Evolutionary conservation across 1,140 invertebrate species (phyloP), one percentile per base, ranked within the genome.

Genomic region (Lepidotrigona ventralis): DNA sequence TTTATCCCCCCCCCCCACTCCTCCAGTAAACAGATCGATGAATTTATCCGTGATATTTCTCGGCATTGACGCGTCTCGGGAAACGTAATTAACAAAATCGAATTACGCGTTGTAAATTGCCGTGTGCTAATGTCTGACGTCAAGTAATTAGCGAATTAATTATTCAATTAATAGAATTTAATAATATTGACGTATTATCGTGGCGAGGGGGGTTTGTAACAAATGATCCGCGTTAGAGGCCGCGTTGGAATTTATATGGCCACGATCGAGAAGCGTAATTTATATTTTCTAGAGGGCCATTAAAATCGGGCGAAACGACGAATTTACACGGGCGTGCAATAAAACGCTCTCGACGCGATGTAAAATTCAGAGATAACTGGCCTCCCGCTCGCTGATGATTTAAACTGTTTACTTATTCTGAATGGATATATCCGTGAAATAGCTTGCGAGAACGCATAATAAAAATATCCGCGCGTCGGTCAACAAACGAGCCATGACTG

Each of bases 261-360:
- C 29, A 8, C 33, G 63, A 6, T 14, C 8, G 33, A 81, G 60
- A 21, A 69, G 19, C 26, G 26, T 71, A 70, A 83, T 83, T 78
- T 78, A 76, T 77, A 83, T 70, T 83, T 83, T 83, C 75, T 63
- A 63, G 53, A 83, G 81, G 66, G 29, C 74, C 75, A 58, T 78
- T 83, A 78, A 83, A 78, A 83, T 23, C 66, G 11, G 23, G 12
- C 66, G 56, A 39, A 26, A 70, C 75, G 63, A 78, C 39, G 75
- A 78, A 58, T 83, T 70, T 70, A 60, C 81, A 63, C 53, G 19
- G 14, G 33, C 51, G 23, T 21, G 53, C 19, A 33, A 53, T 77
- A 82, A 70, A 82, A 77, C 54, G 54, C 15, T 51, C 64, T 58
- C 15, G 60, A 14, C 56, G 29, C 17, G 58, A 21, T 76, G 63